A percentile compares a stretch with the other conserved stretches of the same genome.
These are phyloP conservation scores for Pachyuromys duprasi DNA, from an alignment of 2,797 vertebrate genomes.

Conservation along the genomic window DNA sequence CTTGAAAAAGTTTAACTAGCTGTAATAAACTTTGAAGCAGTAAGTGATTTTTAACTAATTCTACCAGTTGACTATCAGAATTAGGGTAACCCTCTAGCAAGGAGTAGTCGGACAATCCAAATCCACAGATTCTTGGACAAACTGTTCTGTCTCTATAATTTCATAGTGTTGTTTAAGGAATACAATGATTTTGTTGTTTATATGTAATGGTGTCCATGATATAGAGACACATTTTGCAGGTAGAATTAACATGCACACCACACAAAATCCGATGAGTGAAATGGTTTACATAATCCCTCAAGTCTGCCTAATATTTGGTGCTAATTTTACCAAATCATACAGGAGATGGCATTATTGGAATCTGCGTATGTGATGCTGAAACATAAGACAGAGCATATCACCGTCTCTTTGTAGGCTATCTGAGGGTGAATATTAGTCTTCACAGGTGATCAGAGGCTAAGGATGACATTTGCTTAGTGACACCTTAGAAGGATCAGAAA, in stretches of 20 bases:
- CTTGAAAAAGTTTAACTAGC: background rate
- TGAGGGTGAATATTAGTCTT: background rate
- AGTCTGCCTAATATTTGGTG: background rate
- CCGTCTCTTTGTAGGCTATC: background rate
- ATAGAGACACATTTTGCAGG: background rate
- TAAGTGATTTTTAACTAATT: constrained; percentile 39
- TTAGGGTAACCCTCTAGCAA: background rate
- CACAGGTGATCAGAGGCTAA: background rate
- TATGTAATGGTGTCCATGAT: background rate
- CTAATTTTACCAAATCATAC: background rate
- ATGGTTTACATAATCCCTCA: background rate
- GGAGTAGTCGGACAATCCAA: background rate
- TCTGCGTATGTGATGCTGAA: background rate
- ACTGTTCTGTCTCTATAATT: background rate
- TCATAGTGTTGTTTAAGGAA: background rate
- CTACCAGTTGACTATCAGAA: background rate
- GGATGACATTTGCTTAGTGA: background rate
- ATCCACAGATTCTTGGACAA: constrained; percentile 1
- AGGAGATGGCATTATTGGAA: background rate
- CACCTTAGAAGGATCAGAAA: background rate
- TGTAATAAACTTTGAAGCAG: constrained; percentile 10
- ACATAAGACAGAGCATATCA: background rate
- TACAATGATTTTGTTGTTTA: constrained; percentile 9
- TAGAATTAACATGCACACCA: constrained; percentile 7
- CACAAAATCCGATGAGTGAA: background rate